Conservation (phyloP, 2,888 invertebrate genomes). For the Elaeidobius kamerunicus region DNA sequence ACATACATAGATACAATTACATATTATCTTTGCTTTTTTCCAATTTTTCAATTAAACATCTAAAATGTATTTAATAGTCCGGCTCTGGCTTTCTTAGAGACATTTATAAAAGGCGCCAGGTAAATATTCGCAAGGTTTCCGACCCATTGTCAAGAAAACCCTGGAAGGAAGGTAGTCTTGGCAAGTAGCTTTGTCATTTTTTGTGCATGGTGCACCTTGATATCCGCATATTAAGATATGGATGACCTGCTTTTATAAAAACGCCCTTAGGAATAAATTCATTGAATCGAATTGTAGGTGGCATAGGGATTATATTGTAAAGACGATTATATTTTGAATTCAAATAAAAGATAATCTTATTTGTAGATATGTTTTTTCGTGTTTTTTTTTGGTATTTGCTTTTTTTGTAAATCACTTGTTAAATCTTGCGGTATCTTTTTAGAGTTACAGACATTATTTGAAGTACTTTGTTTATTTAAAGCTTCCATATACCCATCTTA, state of each 20-base stretch:
- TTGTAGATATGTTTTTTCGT: background rate
- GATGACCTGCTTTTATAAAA: background rate
- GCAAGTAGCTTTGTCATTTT: conserved; percentile 18
- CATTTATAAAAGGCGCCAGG: conserved; percentile 3
- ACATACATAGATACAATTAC: no score
- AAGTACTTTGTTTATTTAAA: no score
- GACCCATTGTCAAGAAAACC: conserved; percentile 10
- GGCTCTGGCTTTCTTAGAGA: conserved; percentile 6
- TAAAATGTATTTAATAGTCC: no score
- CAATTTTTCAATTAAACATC: no score
- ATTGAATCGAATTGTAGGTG: conserved; percentile 5
- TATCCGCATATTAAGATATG: background rate
- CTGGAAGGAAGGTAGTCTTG: conserved; percentile 16
- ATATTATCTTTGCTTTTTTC: no score
- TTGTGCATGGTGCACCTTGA: conserved; percentile 25
- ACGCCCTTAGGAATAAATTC: background rate
- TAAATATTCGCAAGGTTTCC: conserved; percentile 12
- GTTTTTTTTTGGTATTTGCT: no score
- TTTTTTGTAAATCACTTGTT: no score
- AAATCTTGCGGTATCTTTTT: no score
- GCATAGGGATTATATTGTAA: conserved; percentile 1
- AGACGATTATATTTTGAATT: background rate
- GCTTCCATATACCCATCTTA: no score
- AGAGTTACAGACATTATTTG: no score
- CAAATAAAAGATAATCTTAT: background rate